Conservation (phyloP, 2,888 invertebrate genomes). For the Schizotus pectinicornis region DNA sequence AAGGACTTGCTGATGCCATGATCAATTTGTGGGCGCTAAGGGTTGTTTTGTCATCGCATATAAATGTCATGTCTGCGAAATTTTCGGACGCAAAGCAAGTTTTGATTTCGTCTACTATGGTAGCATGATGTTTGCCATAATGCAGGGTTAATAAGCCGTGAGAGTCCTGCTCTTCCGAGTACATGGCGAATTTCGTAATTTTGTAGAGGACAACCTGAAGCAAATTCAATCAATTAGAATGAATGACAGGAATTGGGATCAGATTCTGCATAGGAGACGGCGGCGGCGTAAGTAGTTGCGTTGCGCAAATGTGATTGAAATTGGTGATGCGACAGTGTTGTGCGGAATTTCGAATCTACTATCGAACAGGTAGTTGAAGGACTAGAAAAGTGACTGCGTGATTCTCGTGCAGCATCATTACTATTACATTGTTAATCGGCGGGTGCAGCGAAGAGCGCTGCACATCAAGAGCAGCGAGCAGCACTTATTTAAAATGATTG, state of each 20-base stretch:
- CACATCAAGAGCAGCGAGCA: background rate
- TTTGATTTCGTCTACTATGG: constrained; percentile 88
- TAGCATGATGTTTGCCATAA: constrained; percentile 92
- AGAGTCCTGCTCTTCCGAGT: constrained; percentile 62
- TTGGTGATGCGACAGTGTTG: background rate
- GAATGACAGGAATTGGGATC: no score
- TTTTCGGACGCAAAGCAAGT: constrained; percentile 87
- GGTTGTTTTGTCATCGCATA: constrained; percentile 83
- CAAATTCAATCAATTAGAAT: constrained; percentile 1
- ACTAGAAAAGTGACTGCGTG: no score
- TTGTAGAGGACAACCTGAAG: constrained; percentile 49
- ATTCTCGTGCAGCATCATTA: no score
- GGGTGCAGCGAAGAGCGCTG: background rate
- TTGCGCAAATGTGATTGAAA: background rate
- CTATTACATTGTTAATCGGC: background rate
- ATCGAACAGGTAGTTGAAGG: no score
- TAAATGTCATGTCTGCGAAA: constrained; percentile 84
- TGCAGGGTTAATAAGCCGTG: constrained; percentile 86
- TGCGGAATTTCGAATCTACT: no score
- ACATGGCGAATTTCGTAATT: constrained; percentile 60
- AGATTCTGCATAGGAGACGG: no score
- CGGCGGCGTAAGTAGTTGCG: no score
- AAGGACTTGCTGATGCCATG: constrained; percentile 85
- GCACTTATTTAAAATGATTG: constrained; percentile 10
- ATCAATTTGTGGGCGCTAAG: constrained; percentile 84